A percentile compares a stretch with the other conserved stretches of the same genome.
These are phyloP conservation scores for Colaptes auratus DNA, from an alignment of 2,113 vertebrate genomes.

Conservation along the genomic window DNA sequence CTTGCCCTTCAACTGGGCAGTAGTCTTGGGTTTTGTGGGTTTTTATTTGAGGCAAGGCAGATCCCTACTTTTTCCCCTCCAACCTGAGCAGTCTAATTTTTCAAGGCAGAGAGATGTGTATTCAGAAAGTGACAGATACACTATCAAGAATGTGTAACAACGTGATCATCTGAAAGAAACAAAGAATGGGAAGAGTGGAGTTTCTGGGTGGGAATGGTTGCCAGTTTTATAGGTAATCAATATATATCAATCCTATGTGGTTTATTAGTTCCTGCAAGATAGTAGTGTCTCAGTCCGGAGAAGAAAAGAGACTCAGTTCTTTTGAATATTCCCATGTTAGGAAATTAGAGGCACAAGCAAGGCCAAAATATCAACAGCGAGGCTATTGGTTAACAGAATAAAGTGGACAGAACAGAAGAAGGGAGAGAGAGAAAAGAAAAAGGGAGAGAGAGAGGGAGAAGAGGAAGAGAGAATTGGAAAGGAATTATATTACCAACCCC, in stretches of 20 bases:
- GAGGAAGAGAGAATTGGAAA: no score
- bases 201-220: neutral
- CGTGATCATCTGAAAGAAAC: neutral
- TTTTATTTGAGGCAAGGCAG: neutral
- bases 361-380: no score
- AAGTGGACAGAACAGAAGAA: no score
- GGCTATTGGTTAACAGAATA: no score
- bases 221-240: neutral
- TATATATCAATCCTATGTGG: accelerated
- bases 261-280: neutral
- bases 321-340: no score
- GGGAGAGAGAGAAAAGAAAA: no score
- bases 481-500: no score
- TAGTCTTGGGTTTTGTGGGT: neutral
- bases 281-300: neutral
- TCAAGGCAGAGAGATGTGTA: neutral
- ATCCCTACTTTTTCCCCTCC: neutral
- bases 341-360: no score
- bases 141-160: neutral
- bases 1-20: neutral
- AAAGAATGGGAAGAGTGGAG: neutral
- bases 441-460: no score
- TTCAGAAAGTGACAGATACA: neutral
- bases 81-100: neutral
- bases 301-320: no score